A percentile compares a stretch with the other conserved stretches of the same genome.
These are phyloP conservation scores for Sialis fuliginosa DNA, from an alignment of 2,888 invertebrate genomes.

Conservation along the genomic window DNA sequence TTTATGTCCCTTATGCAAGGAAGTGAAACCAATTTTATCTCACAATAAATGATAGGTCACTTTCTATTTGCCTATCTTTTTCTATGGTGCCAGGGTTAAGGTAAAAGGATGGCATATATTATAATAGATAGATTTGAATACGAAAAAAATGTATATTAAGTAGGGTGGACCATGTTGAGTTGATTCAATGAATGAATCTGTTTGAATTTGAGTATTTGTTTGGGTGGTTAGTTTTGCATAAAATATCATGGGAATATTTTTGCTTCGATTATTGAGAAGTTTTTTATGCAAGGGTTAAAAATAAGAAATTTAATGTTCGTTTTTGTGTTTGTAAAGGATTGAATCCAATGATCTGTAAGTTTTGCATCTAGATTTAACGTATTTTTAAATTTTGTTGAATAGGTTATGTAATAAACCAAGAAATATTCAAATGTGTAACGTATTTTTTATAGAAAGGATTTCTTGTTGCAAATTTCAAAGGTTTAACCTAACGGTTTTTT, in stretches of 20 bases:
- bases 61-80: neutral
- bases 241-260: conserved; percentile 1
- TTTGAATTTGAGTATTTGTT: neutral
- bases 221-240: neutral
- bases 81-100: neutral
- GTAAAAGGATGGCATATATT: neutral
- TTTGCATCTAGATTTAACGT: too few relatives aligned
- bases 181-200: neutral
- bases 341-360: too few relatives aligned
- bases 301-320: too few relatives aligned
- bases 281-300: neutral
- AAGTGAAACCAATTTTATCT: neutral
- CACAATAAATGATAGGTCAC: neutral
- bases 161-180: neutral
- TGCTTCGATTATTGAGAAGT: conserved; percentile 2
- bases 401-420: too few relatives aligned
- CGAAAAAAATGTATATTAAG: conserved; percentile 3
- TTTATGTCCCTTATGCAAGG: too few relatives aligned
- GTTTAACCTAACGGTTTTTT: too few relatives aligned
- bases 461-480: too few relatives aligned
- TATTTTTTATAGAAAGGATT: too few relatives aligned
- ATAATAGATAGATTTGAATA: neutral
- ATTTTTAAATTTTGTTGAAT: too few relatives aligned
- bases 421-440: too few relatives aligned
- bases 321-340: too few relatives aligned